These are phyloP conservation scores for Rhipidura dahli DNA, from an alignment of 2,113 vertebrate species.

Conservation along the genomic window DNA sequence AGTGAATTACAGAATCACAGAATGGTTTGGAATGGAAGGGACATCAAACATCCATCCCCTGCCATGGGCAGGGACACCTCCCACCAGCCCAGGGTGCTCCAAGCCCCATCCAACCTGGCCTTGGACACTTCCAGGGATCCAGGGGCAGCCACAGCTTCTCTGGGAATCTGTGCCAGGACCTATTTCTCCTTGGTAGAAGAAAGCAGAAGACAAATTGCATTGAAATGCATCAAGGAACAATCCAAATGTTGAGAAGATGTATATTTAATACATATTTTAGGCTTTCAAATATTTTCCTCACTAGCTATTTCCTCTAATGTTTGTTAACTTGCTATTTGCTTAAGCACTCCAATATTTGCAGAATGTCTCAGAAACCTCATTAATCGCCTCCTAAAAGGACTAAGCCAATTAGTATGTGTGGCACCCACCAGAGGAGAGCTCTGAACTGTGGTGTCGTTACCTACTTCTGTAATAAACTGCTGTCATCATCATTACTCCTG, in stretches of 20 bases:
- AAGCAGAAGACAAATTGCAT: neutral
- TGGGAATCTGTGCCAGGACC: neutral
- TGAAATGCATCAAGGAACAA: neutral
- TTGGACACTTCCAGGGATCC: neutral
- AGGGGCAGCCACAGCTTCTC: neutral
- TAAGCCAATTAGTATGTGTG: neutral
- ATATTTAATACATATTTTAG: neutral
- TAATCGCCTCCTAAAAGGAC: neutral
- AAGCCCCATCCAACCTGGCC: fast-evolving
- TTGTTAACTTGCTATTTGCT: neutral
- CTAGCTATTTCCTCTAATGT: neutral
- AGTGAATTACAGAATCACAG: neutral
- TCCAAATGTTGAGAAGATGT: neutral
- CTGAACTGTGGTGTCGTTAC: neutral
- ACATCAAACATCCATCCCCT: neutral
- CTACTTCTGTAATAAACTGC: neutral
- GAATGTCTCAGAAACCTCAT: neutral
- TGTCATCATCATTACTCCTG: neutral
- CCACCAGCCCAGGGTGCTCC: fast-evolving
- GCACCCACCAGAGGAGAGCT: neutral
- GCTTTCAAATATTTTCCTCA: neutral
- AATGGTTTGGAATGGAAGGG: neutral
- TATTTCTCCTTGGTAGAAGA: neutral
- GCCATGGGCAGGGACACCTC: neutral
- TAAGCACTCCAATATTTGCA: neutral